Conservation (phyloP, 2,888 invertebrate species). For the Vannuccia rotundouncinata region DNA sequence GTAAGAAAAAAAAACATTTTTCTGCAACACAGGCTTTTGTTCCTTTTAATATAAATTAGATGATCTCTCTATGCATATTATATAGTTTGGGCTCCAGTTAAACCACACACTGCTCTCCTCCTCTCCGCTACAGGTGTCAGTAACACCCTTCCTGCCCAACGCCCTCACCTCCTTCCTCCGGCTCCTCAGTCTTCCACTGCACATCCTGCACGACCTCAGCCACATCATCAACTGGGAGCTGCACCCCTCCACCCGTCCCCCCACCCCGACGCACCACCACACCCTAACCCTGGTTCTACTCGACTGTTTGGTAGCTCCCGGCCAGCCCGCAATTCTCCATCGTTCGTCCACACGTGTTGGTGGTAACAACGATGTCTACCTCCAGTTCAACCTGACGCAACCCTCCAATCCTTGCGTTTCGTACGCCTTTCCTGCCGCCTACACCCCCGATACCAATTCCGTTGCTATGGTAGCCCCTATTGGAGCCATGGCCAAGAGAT, state of each 20-base stretch:
- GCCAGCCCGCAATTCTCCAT: not conserved
- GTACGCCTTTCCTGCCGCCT: not conserved
- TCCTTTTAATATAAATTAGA: no score
- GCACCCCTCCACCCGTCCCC: not conserved
- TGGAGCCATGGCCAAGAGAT: not conserved
- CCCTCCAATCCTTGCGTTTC: not conserved
- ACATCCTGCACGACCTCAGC: not conserved
- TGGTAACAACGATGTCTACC: not conserved
- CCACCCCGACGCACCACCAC: not conserved
- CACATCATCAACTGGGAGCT: not conserved
- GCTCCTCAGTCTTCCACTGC: not conserved
- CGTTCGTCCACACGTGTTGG: not conserved
- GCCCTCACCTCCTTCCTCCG: constrained; percentile 7
- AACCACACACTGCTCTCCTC: no score
- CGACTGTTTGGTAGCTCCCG: not conserved
- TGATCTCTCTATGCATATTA: no score
- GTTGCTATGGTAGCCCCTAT: not conserved
- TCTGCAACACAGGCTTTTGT: no score
- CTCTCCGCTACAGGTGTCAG: constrained; percentile 18
- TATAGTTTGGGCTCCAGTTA: no score
- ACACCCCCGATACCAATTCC: not conserved
- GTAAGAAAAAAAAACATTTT: no score
- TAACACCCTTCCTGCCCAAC: not conserved
- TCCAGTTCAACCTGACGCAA: not conserved
- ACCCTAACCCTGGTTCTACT: not conserved